Evolutionary conservation across 2,888 invertebrate species (phyloP).

Genomic region (Drosophila meridiana): DNA sequence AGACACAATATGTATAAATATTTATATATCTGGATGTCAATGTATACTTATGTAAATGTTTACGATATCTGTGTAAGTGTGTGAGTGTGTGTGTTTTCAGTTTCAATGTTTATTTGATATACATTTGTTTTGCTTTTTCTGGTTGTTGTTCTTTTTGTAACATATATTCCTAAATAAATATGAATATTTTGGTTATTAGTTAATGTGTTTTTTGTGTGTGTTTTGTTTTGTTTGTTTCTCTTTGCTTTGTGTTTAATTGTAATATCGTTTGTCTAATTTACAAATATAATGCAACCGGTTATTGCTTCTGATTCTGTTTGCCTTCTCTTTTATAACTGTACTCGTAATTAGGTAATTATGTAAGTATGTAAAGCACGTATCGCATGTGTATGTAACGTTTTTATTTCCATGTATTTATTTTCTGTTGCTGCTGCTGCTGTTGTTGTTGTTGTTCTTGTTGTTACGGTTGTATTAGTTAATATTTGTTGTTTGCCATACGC

Average conservation of each 20-base stretch:
- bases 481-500: constrained; percentile 34
- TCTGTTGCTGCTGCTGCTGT: constrained; percentile 31
- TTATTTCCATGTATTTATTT: constrained; percentile 29
- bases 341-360: constrained; percentile 25
- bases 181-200: constrained; percentile 16
- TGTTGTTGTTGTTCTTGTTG: constrained; percentile 19
- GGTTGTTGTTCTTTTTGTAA: not conserved
- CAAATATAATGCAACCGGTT: constrained; percentile 25
- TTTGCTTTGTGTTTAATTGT: constrained; percentile 12
- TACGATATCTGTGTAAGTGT: not conserved
- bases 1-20: constrained; percentile 38
- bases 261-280: constrained; percentile 31
- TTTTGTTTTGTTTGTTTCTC: not conserved
- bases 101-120: constrained; percentile 41
- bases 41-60: constrained; percentile 14
- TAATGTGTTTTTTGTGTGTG: constrained; percentile 9
- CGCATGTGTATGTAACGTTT: constrained; percentile 51
- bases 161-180: constrained; percentile 37
- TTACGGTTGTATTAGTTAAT: constrained; percentile 28
- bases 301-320: constrained; percentile 21
- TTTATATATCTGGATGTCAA: constrained; percentile 15
- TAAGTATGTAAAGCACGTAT: constrained; percentile 63
- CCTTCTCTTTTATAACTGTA: constrained; percentile 18
- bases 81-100: not conserved
- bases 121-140: constrained; percentile 22